phyloP scores from a whole-genome alignment of 2,888 invertebrate species.

The Archaeoteleia sp. region DNA sequence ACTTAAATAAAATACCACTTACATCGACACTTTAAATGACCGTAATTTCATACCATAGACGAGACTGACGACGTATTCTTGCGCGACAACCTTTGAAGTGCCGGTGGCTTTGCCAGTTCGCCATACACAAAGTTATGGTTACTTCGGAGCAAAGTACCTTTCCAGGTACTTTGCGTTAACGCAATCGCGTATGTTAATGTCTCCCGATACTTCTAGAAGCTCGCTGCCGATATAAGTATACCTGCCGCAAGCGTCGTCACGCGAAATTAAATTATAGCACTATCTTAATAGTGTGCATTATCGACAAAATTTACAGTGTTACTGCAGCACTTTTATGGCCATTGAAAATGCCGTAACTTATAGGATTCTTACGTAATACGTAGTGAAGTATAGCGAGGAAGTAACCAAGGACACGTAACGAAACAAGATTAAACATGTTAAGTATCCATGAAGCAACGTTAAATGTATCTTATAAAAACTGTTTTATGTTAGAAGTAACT shows the following conservation, averaged over 20 bases:
- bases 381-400: conserved; percentile 33
- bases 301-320: conserved; percentile 49
- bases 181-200: conserved; percentile 56
- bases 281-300: conserved; percentile 51
- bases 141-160: conserved; percentile 52
- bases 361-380: conserved; percentile 42
- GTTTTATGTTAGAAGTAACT: too few species aligned
- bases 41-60: conserved; percentile 52
- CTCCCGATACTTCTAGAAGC: conserved; percentile 53
- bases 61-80: conserved; percentile 38
- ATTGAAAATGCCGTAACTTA: conserved; percentile 45
- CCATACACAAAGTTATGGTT: conserved; percentile 58
- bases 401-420: conserved; percentile 32
- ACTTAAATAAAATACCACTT: too few species aligned
- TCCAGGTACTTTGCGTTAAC: conserved; percentile 43
- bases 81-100: conserved; percentile 53
- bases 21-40: too few species aligned
- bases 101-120: conserved; percentile 48
- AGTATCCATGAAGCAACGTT: too few species aligned
- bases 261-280: conserved; percentile 51
- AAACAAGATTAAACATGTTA: conserved; percentile 22
- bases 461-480: too few species aligned
- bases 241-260: conserved; percentile 47
- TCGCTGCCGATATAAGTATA: conserved; percentile 52
- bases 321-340: conserved; percentile 36